Conservation (phyloP, 2,113 vertebrate genomes). For the Aegotheles bennettii region DNA sequence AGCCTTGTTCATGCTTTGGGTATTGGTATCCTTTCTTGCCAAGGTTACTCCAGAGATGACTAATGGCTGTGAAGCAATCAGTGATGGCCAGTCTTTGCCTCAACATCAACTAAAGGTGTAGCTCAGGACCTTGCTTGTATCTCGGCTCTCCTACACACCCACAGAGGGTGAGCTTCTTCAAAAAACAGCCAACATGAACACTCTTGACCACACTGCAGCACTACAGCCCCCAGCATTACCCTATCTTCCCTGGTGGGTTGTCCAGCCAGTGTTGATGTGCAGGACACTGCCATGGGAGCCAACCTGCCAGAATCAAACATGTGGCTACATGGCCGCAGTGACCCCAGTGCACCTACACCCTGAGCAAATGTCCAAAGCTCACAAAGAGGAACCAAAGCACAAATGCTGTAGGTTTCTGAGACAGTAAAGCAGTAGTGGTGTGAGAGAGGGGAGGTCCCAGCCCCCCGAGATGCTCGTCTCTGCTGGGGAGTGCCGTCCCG, state of each 20-base stretch:
- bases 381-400: neutral
- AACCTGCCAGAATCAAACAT: fast-evolving
- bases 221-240: neutral
- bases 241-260: neutral
- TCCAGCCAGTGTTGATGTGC: neutral
- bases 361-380: too few species aligned
- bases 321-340: neutral
- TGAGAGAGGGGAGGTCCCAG: neutral
- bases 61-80: neutral
- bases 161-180: neutral
- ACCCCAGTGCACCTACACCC: fast-evolving
- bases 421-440: fast-evolving
- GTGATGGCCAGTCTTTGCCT: neutral
- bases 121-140: neutral
- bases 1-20: neutral
- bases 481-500: fast-evolving
- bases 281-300: neutral
- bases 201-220: neutral
- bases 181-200: neutral
- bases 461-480: fast-evolving
- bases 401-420: neutral
- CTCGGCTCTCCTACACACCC: neutral
- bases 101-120: neutral
- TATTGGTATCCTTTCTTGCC: neutral
- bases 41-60: neutral